Base-by-base conservation (phyloP, 2,888 invertebrate genomes). In the Drosophila paranaensis region DNA sequence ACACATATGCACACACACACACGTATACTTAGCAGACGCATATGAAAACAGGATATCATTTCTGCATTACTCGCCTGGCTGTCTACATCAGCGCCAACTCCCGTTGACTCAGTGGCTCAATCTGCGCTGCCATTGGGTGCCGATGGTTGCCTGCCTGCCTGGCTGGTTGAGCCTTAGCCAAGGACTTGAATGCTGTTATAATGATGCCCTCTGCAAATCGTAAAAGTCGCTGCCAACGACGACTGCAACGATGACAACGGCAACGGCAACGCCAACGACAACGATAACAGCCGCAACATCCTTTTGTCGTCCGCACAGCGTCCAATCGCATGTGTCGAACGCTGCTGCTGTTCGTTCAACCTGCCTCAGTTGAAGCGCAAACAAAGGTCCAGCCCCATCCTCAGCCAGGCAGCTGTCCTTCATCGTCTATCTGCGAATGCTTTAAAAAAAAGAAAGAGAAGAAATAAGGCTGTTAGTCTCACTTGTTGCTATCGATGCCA, bases 31-130 rank as follows among this genome's bases (percentile, higher is more conserved):
- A 45, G 48, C 39, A 40, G 39, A 50, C 39, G 70, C 88, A 76
- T 75, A 68, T 78, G 79, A 76, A 67, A 84, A 76, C 76, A 76
- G 65, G 76, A 86, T 88, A 87, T 86, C 76, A 83, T 80, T 75
- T 65, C 69, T 48, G 66, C 71, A 65, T 25, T 42, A 51, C 35
- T 63, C 39, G 55, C 48, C 45, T 60, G 33, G 33, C 75, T 53
- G 43, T 20, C 75, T 51, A 42, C 60, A 63, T 51, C 57, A 63
- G 60, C 48, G 30, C 6, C 48, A 48, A 10, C 48, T 50, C 48
- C 33, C 48, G 43, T 45, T 67, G 58, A 46, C 16, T 50, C 64
- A 54, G 45, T 37, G 35, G 37, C 57, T 43, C 27, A 14, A 16
- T 16, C 51, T 10, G 39, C 33, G 45, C 45, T 8, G 14, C 40